Percentiles rank a stretch among this genome's conserved stretches.
These are phyloP conservation scores for Trichonephila clavipes DNA, from an alignment of 1,140 invertebrate species.

Conservation along the genomic window DNA sequence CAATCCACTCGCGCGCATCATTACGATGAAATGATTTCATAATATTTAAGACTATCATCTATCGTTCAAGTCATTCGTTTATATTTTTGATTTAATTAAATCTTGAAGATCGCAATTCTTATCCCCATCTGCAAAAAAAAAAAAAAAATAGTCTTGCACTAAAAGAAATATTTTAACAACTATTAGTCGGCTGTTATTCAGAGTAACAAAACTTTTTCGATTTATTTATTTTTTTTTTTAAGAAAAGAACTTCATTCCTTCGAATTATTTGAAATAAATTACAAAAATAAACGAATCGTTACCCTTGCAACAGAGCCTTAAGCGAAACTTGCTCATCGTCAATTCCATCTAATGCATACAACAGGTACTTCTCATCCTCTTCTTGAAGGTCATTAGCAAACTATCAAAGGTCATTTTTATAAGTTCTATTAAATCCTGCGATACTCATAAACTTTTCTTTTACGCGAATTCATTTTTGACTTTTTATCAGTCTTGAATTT, in stretches of 20 bases:
- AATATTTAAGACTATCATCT: too few relatives aligned
- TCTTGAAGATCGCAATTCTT: not conserved
- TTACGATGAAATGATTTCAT: too few relatives aligned
- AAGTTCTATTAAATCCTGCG: not conserved
- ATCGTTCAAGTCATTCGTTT: not conserved
- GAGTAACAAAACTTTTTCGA: not conserved
- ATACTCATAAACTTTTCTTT: not conserved
- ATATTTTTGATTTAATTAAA: not conserved
- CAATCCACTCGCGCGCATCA: too few relatives aligned
- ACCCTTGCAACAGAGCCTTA: not conserved
- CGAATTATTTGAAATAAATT: not conserved
- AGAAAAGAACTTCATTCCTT: not conserved
- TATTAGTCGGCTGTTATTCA: not conserved
- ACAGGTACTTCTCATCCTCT: not conserved
- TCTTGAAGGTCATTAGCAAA: conserved; percentile 2
- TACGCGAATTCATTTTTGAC: conserved; percentile 9
- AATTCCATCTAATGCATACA: not conserved
- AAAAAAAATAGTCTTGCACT: not conserved
- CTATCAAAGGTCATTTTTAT: conserved; percentile 6
- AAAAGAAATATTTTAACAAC: not conserved
- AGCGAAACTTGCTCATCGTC: not conserved
- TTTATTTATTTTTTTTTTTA: not conserved
- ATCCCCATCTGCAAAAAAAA: not conserved
- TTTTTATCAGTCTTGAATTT: not conserved
- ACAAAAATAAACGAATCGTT: not conserved